Evolutionary conservation across 2,888 invertebrate genomes (phyloP).

Genomic region (Stratiomys singularior): DNA sequence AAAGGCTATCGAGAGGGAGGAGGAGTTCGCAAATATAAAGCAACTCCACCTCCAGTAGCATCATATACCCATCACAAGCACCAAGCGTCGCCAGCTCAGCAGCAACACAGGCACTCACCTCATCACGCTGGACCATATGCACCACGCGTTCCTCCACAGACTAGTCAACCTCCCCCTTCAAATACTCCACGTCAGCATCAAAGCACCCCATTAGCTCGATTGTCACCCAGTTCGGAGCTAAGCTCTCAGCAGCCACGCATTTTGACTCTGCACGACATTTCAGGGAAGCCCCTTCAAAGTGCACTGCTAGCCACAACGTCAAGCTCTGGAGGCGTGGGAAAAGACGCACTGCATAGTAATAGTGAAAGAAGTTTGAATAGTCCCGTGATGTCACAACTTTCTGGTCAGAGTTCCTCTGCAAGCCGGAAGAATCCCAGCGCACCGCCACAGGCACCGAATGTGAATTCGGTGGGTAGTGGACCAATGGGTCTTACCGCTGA

Average conservation of each 20-base stretch:
- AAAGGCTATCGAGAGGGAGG: slow-evolving; percentile 90
- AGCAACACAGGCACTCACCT: slow-evolving; percentile 81
- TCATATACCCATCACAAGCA: slow-evolving; percentile 83
- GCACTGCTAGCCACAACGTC: slow-evolving; percentile 90
- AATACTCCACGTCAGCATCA: slow-evolving; percentile 80
- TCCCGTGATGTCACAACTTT: slow-evolving; percentile 91
- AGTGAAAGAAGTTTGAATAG: slow-evolving; percentile 92
- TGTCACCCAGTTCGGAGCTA: slow-evolving; percentile 92
- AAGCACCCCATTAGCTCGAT: slow-evolving; percentile 88
- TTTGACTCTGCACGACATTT: slow-evolving; percentile 91
- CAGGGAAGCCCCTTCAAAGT: slow-evolving; percentile 90
- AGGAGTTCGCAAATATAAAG: slow-evolving; percentile 87
- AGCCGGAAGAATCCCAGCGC: slow-evolving; percentile 78
- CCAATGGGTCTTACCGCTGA: slow-evolving; percentile 90
- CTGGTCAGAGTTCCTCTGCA: slow-evolving; percentile 85
- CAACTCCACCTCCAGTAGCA: slow-evolving; percentile 82
- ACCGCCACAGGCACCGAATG: slow-evolving; percentile 75
- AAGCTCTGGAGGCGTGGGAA: slow-evolving; percentile 87
- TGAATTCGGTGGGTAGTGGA: slow-evolving; percentile 73
- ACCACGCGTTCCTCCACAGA: slow-evolving; percentile 77
- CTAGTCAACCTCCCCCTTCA: slow-evolving; percentile 75
- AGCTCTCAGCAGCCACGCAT: slow-evolving; percentile 92
- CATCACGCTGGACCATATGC: slow-evolving; percentile 81
- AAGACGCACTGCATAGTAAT: slow-evolving; percentile 89
- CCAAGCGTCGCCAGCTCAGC: slow-evolving; percentile 71